Conservation (phyloP, 2,888 invertebrate species). For the Caenorhabditis imperialis region DNA sequence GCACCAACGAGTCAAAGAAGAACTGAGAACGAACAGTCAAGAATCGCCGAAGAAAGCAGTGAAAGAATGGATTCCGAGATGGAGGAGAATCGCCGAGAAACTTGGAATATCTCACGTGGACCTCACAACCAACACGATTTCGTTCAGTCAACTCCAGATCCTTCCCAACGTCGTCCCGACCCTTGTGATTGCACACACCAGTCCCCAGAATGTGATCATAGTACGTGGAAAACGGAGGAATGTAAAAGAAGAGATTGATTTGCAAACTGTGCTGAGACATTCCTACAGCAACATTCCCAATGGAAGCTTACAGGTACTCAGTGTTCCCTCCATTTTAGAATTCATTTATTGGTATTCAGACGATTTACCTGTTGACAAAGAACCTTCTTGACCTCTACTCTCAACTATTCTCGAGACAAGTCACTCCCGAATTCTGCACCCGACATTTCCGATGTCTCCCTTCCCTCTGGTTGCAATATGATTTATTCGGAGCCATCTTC, state of each 20-base stretch:
- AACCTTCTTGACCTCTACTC: conserved; percentile 39
- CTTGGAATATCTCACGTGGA: conserved; percentile 25
- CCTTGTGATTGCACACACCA: conserved; percentile 19
- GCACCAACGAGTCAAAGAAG: conserved; percentile 38
- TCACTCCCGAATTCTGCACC: conserved; percentile 27
- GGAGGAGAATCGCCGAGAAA: conserved; percentile 25
- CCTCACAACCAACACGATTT: conserved; percentile 6
- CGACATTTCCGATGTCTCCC: conserved; percentile 31
- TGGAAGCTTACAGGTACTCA: conserved; percentile 32
- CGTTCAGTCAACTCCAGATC: conserved; percentile 11
- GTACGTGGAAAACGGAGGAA: conserved; percentile 25
- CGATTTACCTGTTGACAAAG: conserved; percentile 39
- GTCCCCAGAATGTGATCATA: conserved; percentile 16
- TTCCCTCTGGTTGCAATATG: conserved; percentile 39
- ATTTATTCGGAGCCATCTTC: conserved; percentile 32
- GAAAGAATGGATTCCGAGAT: conserved; percentile 6
- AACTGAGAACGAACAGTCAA: background rate
- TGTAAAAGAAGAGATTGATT: conserved; percentile 32
- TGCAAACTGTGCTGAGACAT: conserved; percentile 37
- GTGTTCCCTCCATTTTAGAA: background rate
- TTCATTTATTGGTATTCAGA: conserved; percentile 20
- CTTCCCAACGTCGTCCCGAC: conserved; percentile 20
- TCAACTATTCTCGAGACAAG: conserved; percentile 31
- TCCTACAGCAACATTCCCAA: conserved; percentile 50
- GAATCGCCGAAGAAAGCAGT: conserved; percentile 3